Conservation (phyloP, 2,888 invertebrate genomes). For the Himalopsyche anomala region DNA sequence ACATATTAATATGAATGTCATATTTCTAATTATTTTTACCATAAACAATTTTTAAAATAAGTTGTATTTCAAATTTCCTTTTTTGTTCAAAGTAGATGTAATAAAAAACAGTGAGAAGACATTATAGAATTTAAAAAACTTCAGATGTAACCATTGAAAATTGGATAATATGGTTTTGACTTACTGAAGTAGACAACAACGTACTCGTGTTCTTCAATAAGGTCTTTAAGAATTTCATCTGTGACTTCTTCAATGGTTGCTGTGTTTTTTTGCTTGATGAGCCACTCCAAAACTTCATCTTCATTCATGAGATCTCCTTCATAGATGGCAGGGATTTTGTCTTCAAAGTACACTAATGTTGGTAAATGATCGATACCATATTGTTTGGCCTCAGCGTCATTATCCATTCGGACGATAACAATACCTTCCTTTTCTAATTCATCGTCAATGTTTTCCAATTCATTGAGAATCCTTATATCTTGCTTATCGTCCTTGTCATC, state of each 20-base stretch:
- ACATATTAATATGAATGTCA: slow-evolving; percentile 3
- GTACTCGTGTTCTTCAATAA: slow-evolving; percentile 94
- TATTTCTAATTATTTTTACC: no score
- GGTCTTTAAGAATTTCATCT: slow-evolving; percentile 89
- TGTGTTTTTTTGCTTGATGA: slow-evolving; percentile 90
- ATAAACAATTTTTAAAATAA: no score
- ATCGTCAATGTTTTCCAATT: slow-evolving; percentile 94
- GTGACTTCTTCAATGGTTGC: slow-evolving; percentile 97
- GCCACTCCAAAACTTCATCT: slow-evolving; percentile 93
- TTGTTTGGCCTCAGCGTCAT: slow-evolving; percentile 92
- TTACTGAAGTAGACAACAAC: slow-evolving; percentile 95
- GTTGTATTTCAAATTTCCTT: neutral
- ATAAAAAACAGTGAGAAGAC: no score
- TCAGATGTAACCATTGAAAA: no score
- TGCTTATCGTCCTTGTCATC: slow-evolving; percentile 94
- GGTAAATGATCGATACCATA: slow-evolving; percentile 93
- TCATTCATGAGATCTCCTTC: slow-evolving; percentile 95
- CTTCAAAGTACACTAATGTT: slow-evolving; percentile 91
- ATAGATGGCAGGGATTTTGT: slow-evolving; percentile 92
- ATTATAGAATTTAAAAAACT: no score
- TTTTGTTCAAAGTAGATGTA: no score
- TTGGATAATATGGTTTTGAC: slow-evolving; percentile 68
- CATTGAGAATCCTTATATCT: slow-evolving; percentile 90
- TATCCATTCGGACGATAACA: slow-evolving; percentile 92
- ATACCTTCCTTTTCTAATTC: slow-evolving; percentile 93